Evolutionary conservation across 2,797 vertebrate species (phyloP).

Genomic region (Hylomyscus alleni): DNA sequence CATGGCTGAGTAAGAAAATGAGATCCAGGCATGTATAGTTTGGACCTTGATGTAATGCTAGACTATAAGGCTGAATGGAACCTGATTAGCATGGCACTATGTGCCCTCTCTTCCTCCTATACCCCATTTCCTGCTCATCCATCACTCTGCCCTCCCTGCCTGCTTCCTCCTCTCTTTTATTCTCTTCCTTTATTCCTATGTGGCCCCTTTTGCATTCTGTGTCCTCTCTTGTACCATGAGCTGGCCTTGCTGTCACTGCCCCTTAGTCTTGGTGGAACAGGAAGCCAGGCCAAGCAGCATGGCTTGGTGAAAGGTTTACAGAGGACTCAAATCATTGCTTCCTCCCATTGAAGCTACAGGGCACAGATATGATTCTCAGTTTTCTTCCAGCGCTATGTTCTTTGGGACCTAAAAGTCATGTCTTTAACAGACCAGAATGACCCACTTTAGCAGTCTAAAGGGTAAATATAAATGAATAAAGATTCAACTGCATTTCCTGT

Average conservation of each 20-base stretch:
- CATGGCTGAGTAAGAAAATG: not conserved
- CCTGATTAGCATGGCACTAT: not conserved
- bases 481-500: not conserved
- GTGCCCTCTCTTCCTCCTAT: not conserved
- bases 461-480: too few species aligned
- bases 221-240: not conserved
- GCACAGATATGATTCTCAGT: not conserved
- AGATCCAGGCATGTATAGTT: not conserved
- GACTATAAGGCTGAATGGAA: not conserved
- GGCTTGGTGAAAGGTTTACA: rapidly evolving
- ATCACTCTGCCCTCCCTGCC: not conserved
- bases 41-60: not conserved
- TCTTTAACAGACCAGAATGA: not conserved
- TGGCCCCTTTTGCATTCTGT: not conserved
- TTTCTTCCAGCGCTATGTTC: not conserved
- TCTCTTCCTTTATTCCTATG: not conserved
- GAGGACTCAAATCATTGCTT: not conserved
- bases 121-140: too few species aligned
- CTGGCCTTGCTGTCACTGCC: not conserved
- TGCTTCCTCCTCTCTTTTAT: not conserved
- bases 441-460: not conserved
- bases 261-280: not conserved
- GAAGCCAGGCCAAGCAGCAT: too few species aligned
- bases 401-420: not conserved
- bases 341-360: not conserved